Percentiles rank a stretch among this genome's conserved stretches.
phyloP scores from a whole-genome alignment of 2,888 invertebrate species.

The Phortica magna region DNA sequence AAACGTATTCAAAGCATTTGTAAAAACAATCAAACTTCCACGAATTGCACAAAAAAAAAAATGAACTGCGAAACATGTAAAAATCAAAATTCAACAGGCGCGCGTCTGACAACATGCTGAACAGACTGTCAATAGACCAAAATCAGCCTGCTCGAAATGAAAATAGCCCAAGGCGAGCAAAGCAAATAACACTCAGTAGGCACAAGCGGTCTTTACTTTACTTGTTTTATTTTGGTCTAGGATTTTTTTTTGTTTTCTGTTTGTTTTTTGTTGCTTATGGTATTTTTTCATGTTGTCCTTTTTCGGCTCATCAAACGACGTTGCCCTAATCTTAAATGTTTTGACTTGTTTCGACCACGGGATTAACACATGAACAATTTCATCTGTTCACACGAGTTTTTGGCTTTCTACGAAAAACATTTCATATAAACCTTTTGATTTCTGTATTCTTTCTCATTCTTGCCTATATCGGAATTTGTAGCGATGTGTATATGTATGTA shows the following conservation, averaged over 20 bases:
- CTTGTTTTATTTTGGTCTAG: background rate
- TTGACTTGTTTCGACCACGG: background rate
- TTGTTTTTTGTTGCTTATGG: background rate
- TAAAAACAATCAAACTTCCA: constrained; percentile 9
- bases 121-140: background rate
- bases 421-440: too few relatives aligned
- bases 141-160: background rate
- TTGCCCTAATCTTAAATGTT: background rate
- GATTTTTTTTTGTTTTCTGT: background rate
- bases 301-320: background rate
- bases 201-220: background rate
- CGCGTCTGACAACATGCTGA: background rate
- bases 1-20: background rate
- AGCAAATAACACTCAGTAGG: background rate
- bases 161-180: background rate
- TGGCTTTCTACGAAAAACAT: background rate
- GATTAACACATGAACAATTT: constrained; percentile 8
- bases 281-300: background rate
- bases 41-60: background rate
- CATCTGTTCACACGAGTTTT: background rate
- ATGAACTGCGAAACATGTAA: background rate
- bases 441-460: too few relatives aligned
- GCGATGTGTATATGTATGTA: too few relatives aligned
- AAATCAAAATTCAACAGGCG: constrained; percentile 21
- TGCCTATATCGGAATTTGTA: too few relatives aligned